Evolutionary conservation across 2,888 invertebrate genomes (phyloP).

Genomic region (Pycnomerus fuliginosus): DNA sequence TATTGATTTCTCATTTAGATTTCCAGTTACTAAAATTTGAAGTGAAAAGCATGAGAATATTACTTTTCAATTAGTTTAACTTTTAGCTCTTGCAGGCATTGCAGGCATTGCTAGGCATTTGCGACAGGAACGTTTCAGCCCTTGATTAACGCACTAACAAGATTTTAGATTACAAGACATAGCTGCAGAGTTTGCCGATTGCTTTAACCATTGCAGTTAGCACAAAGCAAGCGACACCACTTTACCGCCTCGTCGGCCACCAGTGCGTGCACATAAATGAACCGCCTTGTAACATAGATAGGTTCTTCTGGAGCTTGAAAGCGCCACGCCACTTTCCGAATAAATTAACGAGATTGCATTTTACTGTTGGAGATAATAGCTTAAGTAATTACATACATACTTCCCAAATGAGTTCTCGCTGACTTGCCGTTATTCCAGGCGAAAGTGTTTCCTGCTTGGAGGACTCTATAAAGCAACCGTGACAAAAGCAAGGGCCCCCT

Average conservation of each 20-base stretch:
- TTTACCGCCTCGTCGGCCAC: too few species aligned
- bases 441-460: conserved; percentile 10
- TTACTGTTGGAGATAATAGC: conserved; percentile 12
- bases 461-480: conserved; percentile 10
- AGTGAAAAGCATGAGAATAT: too few species aligned
- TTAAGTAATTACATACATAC: conserved; percentile 17
- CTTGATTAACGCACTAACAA: conserved; percentile 18
- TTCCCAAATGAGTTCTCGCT: conserved; percentile 18
- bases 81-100: too few species aligned
- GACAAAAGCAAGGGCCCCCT: conserved; percentile 6
- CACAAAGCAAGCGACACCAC: too few species aligned
- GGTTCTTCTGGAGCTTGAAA: not conserved
- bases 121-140: too few species aligned
- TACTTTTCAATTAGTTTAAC: too few species aligned
- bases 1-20: too few species aligned
- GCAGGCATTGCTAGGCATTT: too few species aligned
- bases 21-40: too few species aligned
- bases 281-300: too few species aligned
- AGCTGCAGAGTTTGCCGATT: conserved; percentile 19
- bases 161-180: conserved; percentile 21
- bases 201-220: conserved; percentile 18
- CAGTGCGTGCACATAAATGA: too few species aligned
- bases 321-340: conserved; percentile 1
- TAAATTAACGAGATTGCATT: conserved; percentile 20
- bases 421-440: conserved; percentile 15